These are phyloP conservation scores for Apis laboriosa DNA, from an alignment of 1,140 invertebrate genomes.

Conservation along the genomic window DNA sequence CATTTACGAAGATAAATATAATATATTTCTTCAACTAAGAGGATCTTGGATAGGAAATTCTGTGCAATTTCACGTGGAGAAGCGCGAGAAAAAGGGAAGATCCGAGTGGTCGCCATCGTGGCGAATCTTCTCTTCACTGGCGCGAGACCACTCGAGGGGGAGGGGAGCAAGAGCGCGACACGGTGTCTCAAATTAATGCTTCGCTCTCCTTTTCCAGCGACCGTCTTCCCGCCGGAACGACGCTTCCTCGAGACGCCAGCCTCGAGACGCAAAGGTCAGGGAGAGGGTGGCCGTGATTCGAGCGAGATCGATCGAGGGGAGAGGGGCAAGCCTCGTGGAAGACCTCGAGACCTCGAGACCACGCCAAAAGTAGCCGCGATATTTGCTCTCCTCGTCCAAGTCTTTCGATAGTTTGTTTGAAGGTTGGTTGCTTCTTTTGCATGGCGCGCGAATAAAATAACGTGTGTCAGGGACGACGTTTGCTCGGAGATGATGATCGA, in stretches of 20 bases:
- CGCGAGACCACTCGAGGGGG: conserved; percentile 56
- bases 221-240: neutral
- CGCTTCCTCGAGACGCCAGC: conserved; percentile 29
- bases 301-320: conserved; percentile 47
- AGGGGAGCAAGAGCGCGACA: conserved; percentile 60
- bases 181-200: conserved; percentile 70
- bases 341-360: neutral
- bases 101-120: conserved; percentile 34
- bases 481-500: no score
- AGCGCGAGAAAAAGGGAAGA: neutral
- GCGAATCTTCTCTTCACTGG: conserved; percentile 11
- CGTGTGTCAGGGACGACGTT: no score
- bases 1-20: no score
- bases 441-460: no score
- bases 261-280: conserved; percentile 52
- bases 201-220: neutral
- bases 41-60: no score
- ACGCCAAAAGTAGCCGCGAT: conserved; percentile 3
- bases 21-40: neutral
- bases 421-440: no score
- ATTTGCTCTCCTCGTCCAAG: neutral
- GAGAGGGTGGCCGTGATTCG: conserved; percentile 55
- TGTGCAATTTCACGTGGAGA: no score
- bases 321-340: conserved; percentile 35
- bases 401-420: no score